Evolutionary conservation across 2,797 vertebrate species (phyloP).

Genomic region (Pangasius krempfi): DNA sequence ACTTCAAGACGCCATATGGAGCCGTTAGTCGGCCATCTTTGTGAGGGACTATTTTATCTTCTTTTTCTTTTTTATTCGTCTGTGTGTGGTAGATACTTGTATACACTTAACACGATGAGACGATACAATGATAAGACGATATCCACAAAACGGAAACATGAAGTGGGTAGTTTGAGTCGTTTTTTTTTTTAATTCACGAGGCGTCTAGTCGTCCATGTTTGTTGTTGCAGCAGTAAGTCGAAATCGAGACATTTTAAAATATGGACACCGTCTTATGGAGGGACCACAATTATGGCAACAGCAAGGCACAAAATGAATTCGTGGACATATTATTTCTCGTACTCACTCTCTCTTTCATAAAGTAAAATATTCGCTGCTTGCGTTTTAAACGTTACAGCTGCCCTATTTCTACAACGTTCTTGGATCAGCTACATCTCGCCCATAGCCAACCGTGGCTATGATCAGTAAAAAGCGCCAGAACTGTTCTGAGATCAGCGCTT

Average conservation of each 20-base stretch:
- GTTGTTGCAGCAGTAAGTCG: slow-evolving; percentile 34
- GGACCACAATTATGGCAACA: background rate
- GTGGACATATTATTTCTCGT: background rate
- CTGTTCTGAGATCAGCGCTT: slow-evolving; percentile 31
- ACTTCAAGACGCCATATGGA: slow-evolving; percentile 68
- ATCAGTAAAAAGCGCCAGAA: background rate
- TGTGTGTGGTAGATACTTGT: background rate
- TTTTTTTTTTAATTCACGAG: background rate
- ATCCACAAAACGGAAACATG: background rate
- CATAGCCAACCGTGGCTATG: too few relatives aligned
- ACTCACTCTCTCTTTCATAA: background rate
- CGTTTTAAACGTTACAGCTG: background rate
- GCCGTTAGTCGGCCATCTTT: slow-evolving; percentile 62
- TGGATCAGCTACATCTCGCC: slow-evolving; percentile 19
- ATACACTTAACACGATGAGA: background rate
- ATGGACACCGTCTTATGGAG: background rate
- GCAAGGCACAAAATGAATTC: background rate
- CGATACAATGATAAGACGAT: too few relatives aligned
- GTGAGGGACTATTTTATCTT: slow-evolving; percentile 58
- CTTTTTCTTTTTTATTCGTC: background rate
- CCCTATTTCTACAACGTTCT: background rate
- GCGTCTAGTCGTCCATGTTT: slow-evolving; percentile 40
- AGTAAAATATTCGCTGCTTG: background rate
- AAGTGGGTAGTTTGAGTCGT: background rate
- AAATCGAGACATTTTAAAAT: slow-evolving; percentile 24